Base-by-base conservation (phyloP, 2,888 invertebrate species). In the Lottia gigantea region DNA sequence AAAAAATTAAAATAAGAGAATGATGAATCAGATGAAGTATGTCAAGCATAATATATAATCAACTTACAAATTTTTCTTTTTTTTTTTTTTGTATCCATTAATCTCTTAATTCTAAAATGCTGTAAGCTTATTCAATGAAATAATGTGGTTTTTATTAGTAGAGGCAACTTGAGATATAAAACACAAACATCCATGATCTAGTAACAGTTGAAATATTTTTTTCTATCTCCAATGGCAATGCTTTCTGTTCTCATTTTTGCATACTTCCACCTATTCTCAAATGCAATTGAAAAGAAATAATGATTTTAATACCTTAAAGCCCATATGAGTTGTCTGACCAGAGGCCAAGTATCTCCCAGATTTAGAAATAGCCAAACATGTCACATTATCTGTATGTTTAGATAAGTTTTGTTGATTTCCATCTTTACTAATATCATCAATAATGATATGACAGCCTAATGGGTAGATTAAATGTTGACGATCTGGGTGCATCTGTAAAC, bases 281-380 rank as follows among this genome's bases (percentile, higher is more conserved):
- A 40, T 40, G 7, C 11, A 40, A n/a, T n/a, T n/a, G n/a, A n/a
- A n/a, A n/a, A 8, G 7, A 4, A 40, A 8, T 40, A 11, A 55
- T 8, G 67, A 66, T 12, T 26, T 14, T 62, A 55, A 74, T 84
- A 93, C 93, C 88, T 94, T 95, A 87, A 96, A 96, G 6, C 97
- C 97, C 88, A 95, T 94, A 84, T 95, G 94, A 85, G 95, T 96
- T 55, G 94, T 92, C 89, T 97, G 96, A 0, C 97, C 97, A 0
- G 96, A 95, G 7, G 95, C 97, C 55, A 97, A 90, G 82, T 92
- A 94, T 26, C 92, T 92, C 31, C 97, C 95, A 79, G 92, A 82
- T 16, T 84, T 86, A 14, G 97, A 96, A 3, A 89, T 78, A 26
- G 87, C 81, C n/a, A 90, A 74, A 76, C 89, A 89, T 3, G 88